Percentiles rank a stretch among this genome's conserved stretches.
Conservation (phyloP, 2,888 invertebrate species). For the Hirudinaria manillensis region DNA sequence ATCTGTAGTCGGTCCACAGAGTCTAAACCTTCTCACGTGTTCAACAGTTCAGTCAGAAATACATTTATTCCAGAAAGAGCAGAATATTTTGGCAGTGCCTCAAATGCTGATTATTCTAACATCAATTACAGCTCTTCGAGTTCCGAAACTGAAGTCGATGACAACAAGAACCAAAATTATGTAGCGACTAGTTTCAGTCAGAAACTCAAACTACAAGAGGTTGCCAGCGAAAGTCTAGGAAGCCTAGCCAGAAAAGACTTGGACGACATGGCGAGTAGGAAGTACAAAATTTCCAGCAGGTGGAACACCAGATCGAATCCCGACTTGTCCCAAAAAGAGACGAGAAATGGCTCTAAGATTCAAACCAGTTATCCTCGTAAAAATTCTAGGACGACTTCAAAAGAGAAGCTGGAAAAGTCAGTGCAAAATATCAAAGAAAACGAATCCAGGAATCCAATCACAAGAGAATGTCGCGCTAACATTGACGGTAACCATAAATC, state of each 20-base stretch:
- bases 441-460: not conserved
- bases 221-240: not conserved
- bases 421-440: not conserved
- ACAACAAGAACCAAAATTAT: slow-evolving; percentile 34
- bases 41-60: no score
- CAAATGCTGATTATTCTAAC: not conserved
- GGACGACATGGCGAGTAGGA: slow-evolving; percentile 39
- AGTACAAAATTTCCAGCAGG: not conserved
- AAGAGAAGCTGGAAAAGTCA: not conserved
- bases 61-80: no score
- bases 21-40: not conserved
- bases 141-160: slow-evolving; percentile 24
- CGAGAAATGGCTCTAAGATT: not conserved
- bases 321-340: not conserved
- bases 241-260: slow-evolving; percentile 34
- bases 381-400: not conserved
- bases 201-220: not conserved
- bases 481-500: no score
- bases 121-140: slow-evolving; percentile 2
- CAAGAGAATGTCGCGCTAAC: not conserved
- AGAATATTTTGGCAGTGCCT: not conserved
- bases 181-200: slow-evolving; percentile 33
- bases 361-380: not conserved
- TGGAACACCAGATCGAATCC: slow-evolving; percentile 12
- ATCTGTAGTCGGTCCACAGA: not conserved